phyloP scores from a whole-genome alignment of 2,888 invertebrate species.

The Mechanitis messenoides region DNA sequence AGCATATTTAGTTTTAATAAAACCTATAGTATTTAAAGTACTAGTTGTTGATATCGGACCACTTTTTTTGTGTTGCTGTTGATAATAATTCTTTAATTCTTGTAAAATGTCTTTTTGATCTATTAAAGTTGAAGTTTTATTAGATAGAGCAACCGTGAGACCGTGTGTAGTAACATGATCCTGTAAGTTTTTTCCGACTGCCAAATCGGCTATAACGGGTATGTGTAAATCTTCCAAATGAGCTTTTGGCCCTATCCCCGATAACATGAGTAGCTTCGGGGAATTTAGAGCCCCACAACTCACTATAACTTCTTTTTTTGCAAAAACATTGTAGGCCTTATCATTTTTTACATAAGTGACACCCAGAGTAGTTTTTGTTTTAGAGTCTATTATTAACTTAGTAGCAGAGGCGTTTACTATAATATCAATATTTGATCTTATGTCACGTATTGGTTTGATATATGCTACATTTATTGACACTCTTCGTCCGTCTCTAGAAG shows the following conservation, averaged over 20 bases:
- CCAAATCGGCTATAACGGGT: slow-evolving; percentile 77
- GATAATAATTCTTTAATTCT: slow-evolving; percentile 63
- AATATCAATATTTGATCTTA: slow-evolving; percentile 69
- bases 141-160: slow-evolving; percentile 61
- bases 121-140: slow-evolving; percentile 71
- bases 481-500: slow-evolving; percentile 76
- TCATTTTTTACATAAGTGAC: slow-evolving; percentile 60
- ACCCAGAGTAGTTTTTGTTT: slow-evolving; percentile 65
- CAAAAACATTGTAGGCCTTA: slow-evolving; percentile 56
- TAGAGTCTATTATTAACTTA: slow-evolving; percentile 77
- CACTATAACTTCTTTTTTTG: slow-evolving; percentile 78
- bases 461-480: slow-evolving; percentile 79
- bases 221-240: slow-evolving; percentile 71
- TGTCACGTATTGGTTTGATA: slow-evolving; percentile 78
- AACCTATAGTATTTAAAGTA: slow-evolving; percentile 75
- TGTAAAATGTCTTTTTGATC: slow-evolving; percentile 50
- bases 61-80: slow-evolving; percentile 50
- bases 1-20: slow-evolving; percentile 75
- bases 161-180: slow-evolving; percentile 83
- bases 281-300: slow-evolving; percentile 79
- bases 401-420: slow-evolving; percentile 73
- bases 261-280: slow-evolving; percentile 79
- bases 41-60: slow-evolving; percentile 76
- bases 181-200: slow-evolving; percentile 84
- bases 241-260: slow-evolving; percentile 79